These are phyloP conservation scores for Muricea muricata DNA, from an alignment of 92 coral and sea anemone genomes.

Conservation along the genomic window DNA sequence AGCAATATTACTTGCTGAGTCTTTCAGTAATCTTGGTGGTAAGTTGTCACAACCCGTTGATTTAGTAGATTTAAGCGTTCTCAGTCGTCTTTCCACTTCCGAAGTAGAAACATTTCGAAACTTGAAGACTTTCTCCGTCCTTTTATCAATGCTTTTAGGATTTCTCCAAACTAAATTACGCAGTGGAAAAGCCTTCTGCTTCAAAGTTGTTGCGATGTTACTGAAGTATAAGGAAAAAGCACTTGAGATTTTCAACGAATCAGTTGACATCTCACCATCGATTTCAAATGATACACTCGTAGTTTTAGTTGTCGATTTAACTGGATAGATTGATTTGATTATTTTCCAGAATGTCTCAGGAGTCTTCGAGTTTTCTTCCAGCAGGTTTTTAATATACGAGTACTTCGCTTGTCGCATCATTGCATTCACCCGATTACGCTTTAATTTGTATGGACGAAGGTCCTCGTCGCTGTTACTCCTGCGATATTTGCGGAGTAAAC, in stretches of 20 bases:
- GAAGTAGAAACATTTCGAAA: background rate
- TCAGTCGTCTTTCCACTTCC: background rate
- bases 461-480: slow-evolving; percentile 34
- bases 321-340: slow-evolving; percentile 20
- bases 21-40: background rate
- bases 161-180: too few species aligned
- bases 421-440: slow-evolving; percentile 23
- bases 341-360: slow-evolving; percentile 31
- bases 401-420: slow-evolving; percentile 19
- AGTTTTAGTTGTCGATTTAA: slow-evolving; percentile 3
- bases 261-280: slow-evolving; percentile 16
- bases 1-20: background rate
- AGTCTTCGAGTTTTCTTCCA: slow-evolving; percentile 28
- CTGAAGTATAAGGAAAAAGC: background rate
- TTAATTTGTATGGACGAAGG: slow-evolving; percentile 15
- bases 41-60: too few species aligned
- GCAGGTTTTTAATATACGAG: slow-evolving; percentile 15
- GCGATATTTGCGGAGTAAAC: slow-evolving; percentile 33
- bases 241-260: background rate
- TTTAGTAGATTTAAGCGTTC: too few species aligned
- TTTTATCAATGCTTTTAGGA: background rate
- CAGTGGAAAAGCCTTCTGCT: too few species aligned
- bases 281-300: slow-evolving; percentile 20
- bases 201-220: slow-evolving; percentile 12
- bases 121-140: background rate